A percentile compares a stretch with the other conserved stretches of the same genome.
These are phyloP conservation scores for Drosophila tripunctata DNA, from an alignment of 2,888 invertebrate genomes.

Conservation along the genomic window DNA sequence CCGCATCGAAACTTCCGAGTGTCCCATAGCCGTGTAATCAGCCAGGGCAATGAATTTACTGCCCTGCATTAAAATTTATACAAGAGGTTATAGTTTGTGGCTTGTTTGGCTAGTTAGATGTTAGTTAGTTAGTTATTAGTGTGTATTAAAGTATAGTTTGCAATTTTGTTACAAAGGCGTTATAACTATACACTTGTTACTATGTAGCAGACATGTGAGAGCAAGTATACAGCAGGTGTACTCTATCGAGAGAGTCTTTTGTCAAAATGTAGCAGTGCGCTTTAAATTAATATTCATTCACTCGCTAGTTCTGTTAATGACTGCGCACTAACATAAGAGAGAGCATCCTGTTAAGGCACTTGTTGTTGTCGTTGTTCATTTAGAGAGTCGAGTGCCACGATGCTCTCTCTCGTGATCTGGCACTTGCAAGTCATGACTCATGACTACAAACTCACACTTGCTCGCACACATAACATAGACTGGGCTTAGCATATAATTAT, in stretches of 20 bases:
- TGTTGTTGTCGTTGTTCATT: too few relatives aligned
- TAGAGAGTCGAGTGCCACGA: too few relatives aligned
- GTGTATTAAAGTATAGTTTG: neutral
- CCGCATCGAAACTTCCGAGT: constrained; percentile 94
- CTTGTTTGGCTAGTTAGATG: neutral
- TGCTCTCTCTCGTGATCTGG: too few relatives aligned
- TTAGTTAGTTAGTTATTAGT: constrained; percentile 10
- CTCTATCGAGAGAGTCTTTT: too few relatives aligned
- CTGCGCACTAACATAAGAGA: too few relatives aligned
- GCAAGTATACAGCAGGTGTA: too few relatives aligned
- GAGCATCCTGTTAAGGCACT: too few relatives aligned
- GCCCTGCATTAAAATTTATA: constrained; percentile 85
- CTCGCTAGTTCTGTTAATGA: too few relatives aligned
- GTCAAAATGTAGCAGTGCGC: too few relatives aligned
- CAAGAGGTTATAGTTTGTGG: constrained; percentile 36
- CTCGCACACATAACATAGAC: neutral
- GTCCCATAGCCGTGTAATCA: constrained; percentile 96
- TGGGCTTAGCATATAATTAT: neutral
- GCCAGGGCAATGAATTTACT: constrained; percentile 94
- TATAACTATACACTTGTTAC: neutral
- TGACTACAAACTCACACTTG: neutral
- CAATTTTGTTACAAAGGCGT: neutral
- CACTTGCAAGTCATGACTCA: neutral
- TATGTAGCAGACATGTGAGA: too few relatives aligned
- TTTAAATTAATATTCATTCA: too few relatives aligned